Base-by-base conservation (phyloP, 2,888 invertebrate species). In the Sussaba pulchella region DNA sequence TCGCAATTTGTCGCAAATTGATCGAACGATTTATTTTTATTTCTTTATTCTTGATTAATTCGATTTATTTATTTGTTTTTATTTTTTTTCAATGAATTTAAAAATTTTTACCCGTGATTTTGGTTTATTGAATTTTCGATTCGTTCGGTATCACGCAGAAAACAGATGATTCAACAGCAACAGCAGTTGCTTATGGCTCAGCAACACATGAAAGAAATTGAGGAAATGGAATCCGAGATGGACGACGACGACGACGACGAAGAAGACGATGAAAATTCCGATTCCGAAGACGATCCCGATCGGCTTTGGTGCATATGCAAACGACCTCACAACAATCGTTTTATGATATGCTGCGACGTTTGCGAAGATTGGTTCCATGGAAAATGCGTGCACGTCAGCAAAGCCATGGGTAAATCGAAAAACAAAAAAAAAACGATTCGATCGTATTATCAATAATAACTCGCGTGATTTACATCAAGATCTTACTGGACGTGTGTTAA, bases 281-380 rank as follows among this genome's bases (percentile, higher is more conserved):
- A 95, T 92, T 97, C 97, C n/a, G 98, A 98, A 92, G 98, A 98
- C 93, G 98, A 98, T 94, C 98, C 98, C 8, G 95, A 97, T 88
- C 96, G 97, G 90, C 93, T 98, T 69, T 99, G 99, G 98, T 99
- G 99, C 92, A 97, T 99, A 90, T 99, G 99, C 90, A 96, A 96
- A 86, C 97, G 98, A 90, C 99, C 99, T 0, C 98, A 98, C 91
- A 98, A 98, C 88, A 98, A 98, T 92, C 94, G 98, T 70, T 99
- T 99, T 91, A 99, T 99, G 99, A 99, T 99, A 88, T 98, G 98
- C 92, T 99, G 99, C 92, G 99, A 99, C 92, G 94, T 95, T 12
- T 99, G 99, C 91, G 97, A 98, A 91, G 98, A 99, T 90, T 99
- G 99, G 99, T 99, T 98, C 91, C 99, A 99, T 91, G 99, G 99